phyloP scores from a whole-genome alignment of 1,140 invertebrate genomes.

The Solenopsis fugax region DNA sequence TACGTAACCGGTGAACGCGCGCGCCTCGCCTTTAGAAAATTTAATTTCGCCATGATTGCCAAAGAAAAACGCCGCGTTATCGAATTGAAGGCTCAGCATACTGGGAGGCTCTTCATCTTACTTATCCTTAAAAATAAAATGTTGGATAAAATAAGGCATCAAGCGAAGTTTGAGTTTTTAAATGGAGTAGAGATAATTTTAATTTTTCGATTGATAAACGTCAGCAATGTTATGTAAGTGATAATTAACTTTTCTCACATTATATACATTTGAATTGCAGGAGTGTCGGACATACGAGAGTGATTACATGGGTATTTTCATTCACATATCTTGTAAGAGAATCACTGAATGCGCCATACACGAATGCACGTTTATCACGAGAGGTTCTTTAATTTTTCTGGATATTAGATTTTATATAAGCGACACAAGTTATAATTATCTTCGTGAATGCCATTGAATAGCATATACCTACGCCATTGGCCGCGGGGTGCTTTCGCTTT shows the following conservation, averaged over 20 bases:
- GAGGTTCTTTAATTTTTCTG: not conserved
- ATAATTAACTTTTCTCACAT: not conserved
- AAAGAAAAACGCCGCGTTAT: constrained; percentile 33
- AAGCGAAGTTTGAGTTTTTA: not conserved
- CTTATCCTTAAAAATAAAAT: not conserved
- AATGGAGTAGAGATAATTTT: not conserved
- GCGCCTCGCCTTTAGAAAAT: constrained; percentile 35
- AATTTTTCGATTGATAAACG: not conserved
- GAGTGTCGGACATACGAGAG: not conserved
- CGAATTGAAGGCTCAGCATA: not conserved
- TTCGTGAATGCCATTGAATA: not conserved
- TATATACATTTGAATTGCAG: not conserved
- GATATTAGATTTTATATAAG: not conserved
- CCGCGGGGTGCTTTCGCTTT: constrained; percentile 34
- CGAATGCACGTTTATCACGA: not conserved
- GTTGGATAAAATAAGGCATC: not conserved
- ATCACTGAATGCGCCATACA: not conserved
- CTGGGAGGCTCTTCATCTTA: not conserved
- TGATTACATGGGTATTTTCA: not conserved
- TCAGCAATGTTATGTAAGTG: not conserved
- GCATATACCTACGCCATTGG: constrained; percentile 19
- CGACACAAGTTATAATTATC: constrained; percentile 23
- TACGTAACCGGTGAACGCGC: constrained; percentile 43
- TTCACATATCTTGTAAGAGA: not conserved
- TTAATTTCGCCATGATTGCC: constrained; percentile 51